phyloP scores from a whole-genome alignment of 2,797 vertebrate genomes.

The Anguilla pacifica region DNA sequence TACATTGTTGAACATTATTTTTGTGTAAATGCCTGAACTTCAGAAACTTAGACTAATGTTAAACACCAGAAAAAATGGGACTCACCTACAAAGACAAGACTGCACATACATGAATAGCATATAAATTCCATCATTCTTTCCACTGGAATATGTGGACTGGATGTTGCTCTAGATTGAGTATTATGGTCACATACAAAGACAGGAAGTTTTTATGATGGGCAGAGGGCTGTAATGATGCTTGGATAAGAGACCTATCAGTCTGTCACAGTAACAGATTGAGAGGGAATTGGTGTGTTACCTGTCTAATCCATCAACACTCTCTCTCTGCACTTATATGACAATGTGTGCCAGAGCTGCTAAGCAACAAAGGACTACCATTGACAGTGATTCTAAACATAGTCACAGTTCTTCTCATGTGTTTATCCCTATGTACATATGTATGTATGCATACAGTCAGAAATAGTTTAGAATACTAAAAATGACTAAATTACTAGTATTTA shows the following conservation, averaged over 20 bases:
- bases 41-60: background rate
- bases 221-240: background rate
- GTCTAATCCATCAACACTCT: slow-evolving; percentile 6
- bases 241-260: background rate
- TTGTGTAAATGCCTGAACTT: background rate
- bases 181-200: slow-evolving; percentile 5
- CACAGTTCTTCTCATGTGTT: background rate
- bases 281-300: slow-evolving; percentile 11
- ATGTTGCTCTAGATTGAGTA: background rate
- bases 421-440: background rate
- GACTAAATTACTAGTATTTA: no score
- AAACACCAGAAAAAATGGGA: background rate
- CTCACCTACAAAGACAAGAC: background rate
- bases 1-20: background rate
- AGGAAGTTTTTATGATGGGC: slow-evolving; percentile 13
- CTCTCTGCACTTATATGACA: background rate
- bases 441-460: background rate
- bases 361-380: background rate
- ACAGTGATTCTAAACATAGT: background rate
- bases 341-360: background rate
- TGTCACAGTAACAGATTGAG: background rate
- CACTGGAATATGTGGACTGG: background rate
- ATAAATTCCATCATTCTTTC: background rate
- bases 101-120: background rate
- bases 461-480: background rate